phyloP scores from a whole-genome alignment of 2,113 vertebrate genomes.

The Neodon shergylaensis region DNA sequence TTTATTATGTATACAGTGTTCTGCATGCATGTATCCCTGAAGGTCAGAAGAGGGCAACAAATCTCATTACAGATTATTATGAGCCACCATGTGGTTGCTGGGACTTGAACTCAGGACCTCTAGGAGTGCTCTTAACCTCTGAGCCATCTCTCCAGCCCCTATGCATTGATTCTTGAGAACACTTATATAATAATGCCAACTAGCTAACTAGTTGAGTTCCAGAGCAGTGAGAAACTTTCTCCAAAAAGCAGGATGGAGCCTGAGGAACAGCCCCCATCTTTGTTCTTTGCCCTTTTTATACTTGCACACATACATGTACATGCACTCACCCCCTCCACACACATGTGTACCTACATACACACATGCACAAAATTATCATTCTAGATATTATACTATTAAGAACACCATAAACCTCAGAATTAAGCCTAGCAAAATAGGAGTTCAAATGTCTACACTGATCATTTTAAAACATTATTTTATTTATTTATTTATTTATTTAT shows the following conservation, averaged over 20 bases:
- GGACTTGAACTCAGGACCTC: no score
- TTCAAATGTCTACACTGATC: not conserved
- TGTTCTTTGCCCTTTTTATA: not conserved
- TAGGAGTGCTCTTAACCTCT: no score
- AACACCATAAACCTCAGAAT: not conserved
- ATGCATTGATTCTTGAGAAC: not conserved
- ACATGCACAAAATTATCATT: not conserved
- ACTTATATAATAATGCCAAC: no score
- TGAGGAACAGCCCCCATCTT: not conserved
- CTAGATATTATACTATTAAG: not conserved
- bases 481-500: no score
- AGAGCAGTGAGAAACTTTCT: not conserved
- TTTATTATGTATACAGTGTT: no score
- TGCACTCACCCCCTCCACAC: not conserved
- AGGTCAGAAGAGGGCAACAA: no score
- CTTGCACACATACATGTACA: not conserved
- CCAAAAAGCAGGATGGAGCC: not conserved
- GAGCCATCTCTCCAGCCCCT: no score
- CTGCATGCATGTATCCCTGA: no score
- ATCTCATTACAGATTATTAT: no score
- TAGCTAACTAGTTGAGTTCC: not conserved
- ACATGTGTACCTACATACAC: not conserved
- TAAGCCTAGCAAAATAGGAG: not conserved
- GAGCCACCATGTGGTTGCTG: no score
- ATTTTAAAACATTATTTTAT: no score